Evolutionary conservation across 2,113 vertebrate species (phyloP), one percentile per base, ranked within the genome.

Genomic region (Thunnus thynnus): DNA sequence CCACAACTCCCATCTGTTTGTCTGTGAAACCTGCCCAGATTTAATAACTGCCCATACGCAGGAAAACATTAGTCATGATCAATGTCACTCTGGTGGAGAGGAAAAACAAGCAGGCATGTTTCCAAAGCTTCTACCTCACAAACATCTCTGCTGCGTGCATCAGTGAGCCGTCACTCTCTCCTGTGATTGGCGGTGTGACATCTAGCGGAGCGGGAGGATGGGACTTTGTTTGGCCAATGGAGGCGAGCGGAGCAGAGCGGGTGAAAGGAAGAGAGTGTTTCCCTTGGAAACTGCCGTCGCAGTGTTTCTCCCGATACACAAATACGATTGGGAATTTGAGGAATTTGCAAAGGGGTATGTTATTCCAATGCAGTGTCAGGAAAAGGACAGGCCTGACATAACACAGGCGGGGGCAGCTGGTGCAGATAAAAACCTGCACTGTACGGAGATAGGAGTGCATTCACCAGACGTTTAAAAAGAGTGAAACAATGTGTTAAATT

Each of bases 381-480:
- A 86, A 91, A 72, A 90, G 83, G 89, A 91, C 88, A 57, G 69
- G 82, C 85, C 88, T 91, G 88, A 88, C 72, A 86, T 30, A 87
- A 88, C 86, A 83, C 68, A 41, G 66, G 78, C 73, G 25, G 60
- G 63, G 76, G 65, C 67, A 47, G 68, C 61, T 72, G 70, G 65
- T n/a, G 47, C 66, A 76, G 44, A 83, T 79, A 75, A 77, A 30
- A 82, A 22, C n/a, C 51, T 0, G 8, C 16, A 5, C 56, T 80
- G 78, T 25, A 13, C 67, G 58, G 5, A 51, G 80, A 82, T 27
- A 54, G 52, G 73, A 13, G 67, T n/a, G 36, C 8, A 47, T 54
- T 48, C 58, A 27, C 17, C 66, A 65, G 46, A 61, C 32, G 5
- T 25, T 32, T 83, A 69, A 3, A 54, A 69, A 16, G 16, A 71